phyloP scores from a whole-genome alignment of 2,888 invertebrate species.

The Cylloceria caligata region DNA sequence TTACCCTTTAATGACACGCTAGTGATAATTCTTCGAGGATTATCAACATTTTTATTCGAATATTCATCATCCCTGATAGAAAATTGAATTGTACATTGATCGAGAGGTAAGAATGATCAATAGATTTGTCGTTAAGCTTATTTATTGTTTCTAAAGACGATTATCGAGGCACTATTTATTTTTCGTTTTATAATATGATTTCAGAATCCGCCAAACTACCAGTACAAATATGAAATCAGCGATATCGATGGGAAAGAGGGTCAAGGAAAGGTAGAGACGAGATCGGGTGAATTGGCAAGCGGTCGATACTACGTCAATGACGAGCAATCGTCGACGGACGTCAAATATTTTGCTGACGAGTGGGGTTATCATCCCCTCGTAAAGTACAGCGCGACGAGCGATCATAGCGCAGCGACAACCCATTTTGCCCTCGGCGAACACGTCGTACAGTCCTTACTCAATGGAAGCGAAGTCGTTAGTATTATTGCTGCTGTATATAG shows the following conservation, averaged over 20 bases:
- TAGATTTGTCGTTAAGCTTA: not conserved
- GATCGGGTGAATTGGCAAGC: slow-evolving; percentile 74
- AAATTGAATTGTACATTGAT: no score
- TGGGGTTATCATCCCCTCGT: slow-evolving; percentile 89
- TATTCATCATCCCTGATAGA: no score
- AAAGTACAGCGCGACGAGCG: slow-evolving; percentile 86
- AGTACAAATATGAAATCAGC: slow-evolving; percentile 75
- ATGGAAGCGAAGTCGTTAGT: slow-evolving; percentile 74
- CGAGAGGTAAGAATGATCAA: no score
- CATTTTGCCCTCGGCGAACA: slow-evolving; percentile 87
- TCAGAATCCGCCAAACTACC: slow-evolving; percentile 74
- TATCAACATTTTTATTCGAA: no score
- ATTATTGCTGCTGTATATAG: slow-evolving; percentile 51
- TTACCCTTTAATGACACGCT: no score
- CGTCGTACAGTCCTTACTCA: slow-evolving; percentile 85
- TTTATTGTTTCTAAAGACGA: not conserved
- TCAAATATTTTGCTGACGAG: slow-evolving; percentile 88
- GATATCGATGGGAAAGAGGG: slow-evolving; percentile 69
- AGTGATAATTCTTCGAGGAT: no score
- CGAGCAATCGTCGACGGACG: slow-evolving; percentile 81
- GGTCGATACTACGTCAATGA: slow-evolving; percentile 77
- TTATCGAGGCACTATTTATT: not conserved
- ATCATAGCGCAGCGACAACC: slow-evolving; percentile 85
- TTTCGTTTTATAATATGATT: slow-evolving; percentile 49
- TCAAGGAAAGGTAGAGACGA: slow-evolving; percentile 74